Base-by-base conservation (phyloP, 2,797 vertebrate genomes). In the Dendrocincla tyrannina region DNA sequence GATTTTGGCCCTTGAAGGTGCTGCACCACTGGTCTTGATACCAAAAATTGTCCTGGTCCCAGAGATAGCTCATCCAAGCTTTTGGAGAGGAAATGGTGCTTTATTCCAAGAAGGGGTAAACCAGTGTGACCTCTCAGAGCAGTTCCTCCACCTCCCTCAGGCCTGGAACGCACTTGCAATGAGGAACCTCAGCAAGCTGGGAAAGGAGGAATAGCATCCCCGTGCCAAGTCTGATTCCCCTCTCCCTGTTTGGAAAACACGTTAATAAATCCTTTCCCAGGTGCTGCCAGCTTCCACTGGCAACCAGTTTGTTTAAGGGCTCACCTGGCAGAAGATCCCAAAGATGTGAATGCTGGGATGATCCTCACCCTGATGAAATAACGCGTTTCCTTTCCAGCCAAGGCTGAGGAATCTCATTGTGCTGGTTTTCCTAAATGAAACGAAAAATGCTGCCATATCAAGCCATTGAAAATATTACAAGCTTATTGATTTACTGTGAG, bases 371-470 rank as follows among this genome's bases (percentile, higher is more conserved):
- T 17, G 47, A 84, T 69, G 89, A 85, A 86, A 90, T 52, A 88
- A 88, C 0, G 2, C 7, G 23, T 50, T 73, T 84, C 80, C 67
- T 90, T 84, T 87, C 67, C 83, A 85, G 80, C 70, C 5, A 4
- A 72, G 77, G 33, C 82, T 56, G 47, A 81, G 80, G 80, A 76
- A 82, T 89, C 44, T 79, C 93, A 95, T 91, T 77, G 88, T 55
- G 49, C 80, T 89, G 56, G 75, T 91, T 74, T 83, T 74, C 74
- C 70, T 95, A 96, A 93, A 88, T 77, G 85, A 93, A 93, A 95
- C 60, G 80, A 92, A 85, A 95, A 96, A 87, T 56, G 60, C 50
- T 91, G 67, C 88, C 10, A 1, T 85, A 95, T 69, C 82, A 88
- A 41, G 66, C 89, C 72, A 66, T 69, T 74, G 80, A 58, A 95